phyloP scores from a whole-genome alignment of 1,140 invertebrate genomes.

The Charaxes varanes region DNA sequence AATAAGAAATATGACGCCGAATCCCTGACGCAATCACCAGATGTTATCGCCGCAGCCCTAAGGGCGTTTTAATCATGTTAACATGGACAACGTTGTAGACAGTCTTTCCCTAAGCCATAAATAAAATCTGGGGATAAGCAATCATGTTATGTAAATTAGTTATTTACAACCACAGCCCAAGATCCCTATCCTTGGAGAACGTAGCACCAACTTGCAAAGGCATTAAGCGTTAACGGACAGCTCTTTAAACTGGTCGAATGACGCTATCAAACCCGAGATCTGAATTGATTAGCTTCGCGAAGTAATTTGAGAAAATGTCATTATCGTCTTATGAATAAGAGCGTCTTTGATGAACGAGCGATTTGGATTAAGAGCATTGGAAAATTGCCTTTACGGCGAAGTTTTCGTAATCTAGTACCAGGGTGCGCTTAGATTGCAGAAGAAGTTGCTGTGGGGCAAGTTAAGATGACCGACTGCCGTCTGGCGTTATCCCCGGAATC shows the following conservation, averaged over 20 bases:
- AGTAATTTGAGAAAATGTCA: constrained; percentile 1
- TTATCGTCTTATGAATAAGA: constrained; percentile 4
- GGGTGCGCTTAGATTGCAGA: no score
- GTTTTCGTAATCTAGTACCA: no score
- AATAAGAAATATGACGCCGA: no score
- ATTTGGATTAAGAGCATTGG: not conserved
- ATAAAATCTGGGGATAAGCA: constrained; percentile 3
- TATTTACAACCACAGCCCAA: not conserved
- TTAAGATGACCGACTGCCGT: no score
- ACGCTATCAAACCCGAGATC: constrained; percentile 1
- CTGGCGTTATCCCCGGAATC: no score
- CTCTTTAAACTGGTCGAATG: not conserved
- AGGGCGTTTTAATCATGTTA: constrained; percentile 3
- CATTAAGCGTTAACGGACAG: not conserved
- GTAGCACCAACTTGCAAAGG: no score
- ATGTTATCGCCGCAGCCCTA: no score
- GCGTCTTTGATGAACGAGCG: not conserved
- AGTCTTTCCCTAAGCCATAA: not conserved
- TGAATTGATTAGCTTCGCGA: constrained; percentile 1
- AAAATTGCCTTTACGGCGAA: no score
- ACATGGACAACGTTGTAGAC: not conserved
- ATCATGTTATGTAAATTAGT: constrained; percentile 6
- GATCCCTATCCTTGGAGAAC: not conserved
- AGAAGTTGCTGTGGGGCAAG: no score
- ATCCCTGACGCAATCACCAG: no score